phyloP scores from a whole-genome alignment of 2,113 vertebrate species.

The Riparia riparia region DNA sequence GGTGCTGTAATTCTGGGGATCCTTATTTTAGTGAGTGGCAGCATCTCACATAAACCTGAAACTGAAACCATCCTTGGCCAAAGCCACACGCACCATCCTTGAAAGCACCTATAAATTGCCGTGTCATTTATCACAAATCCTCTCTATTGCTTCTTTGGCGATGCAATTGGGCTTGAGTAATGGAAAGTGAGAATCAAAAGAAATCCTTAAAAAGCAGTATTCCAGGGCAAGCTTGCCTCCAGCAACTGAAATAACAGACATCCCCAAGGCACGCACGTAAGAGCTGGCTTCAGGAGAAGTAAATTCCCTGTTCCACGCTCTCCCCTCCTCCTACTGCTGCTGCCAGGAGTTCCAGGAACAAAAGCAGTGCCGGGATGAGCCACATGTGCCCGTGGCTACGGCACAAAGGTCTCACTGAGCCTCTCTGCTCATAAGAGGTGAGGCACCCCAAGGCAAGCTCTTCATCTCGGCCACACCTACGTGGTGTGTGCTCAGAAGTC shows the following conservation, averaged over 20 bases:
- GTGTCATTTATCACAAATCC: background rate
- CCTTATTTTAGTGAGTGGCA: background rate
- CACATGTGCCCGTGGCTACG: rapidly evolving
- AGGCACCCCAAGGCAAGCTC: background rate
- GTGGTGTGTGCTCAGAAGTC: background rate
- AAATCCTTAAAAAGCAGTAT: background rate
- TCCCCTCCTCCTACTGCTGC: background rate
- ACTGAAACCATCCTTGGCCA: background rate
- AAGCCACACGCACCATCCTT: background rate
- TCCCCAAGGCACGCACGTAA: background rate
- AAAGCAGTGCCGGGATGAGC: background rate
- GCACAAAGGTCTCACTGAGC: conserved; percentile 48
- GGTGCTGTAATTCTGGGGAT: background rate
- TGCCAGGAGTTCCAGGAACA: background rate
- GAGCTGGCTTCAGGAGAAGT: background rate
- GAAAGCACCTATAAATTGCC: background rate
- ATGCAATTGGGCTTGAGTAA: background rate
- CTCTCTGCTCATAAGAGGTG: background rate
- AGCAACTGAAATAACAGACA: conserved; percentile 43
- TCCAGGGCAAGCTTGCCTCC: background rate
- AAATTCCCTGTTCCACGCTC: background rate
- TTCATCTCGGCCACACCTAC: background rate
- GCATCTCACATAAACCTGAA: background rate
- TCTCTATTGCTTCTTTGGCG: background rate
- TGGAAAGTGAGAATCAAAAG: background rate